Evolutionary conservation across 2,888 invertebrate species (phyloP), one percentile per base, ranked within the genome.

Genomic region (Acleris laterana): DNA sequence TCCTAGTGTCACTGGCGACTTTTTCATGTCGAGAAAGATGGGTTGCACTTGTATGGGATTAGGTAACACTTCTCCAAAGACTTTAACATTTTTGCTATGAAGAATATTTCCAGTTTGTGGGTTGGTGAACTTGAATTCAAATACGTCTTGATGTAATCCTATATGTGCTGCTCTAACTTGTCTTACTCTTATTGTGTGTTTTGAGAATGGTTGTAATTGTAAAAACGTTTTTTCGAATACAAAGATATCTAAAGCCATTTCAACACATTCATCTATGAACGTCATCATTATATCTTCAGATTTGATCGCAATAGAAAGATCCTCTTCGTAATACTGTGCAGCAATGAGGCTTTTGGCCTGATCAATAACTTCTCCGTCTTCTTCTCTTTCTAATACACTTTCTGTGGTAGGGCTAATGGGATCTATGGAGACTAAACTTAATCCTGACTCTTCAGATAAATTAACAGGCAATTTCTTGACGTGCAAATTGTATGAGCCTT

Each of bases 71-170:
- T 90, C 88, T 17, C 84, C 84, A 62, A 81, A 87, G 16, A 92
- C 72, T 73, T 77, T 83, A 0, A 82, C 61, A 7, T 75, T 79
- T 79, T 83, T 88, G 5, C 72, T 82, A 11, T 78, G 69, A 16
- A 82, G 52, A 2, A 80, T 58, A 19, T 74, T 68, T 20, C 82
- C 73, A 9, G 82, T 81, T 38, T 75, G 58, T 16, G 75, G 68
- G 57, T 87, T 80, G 59, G 69, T 75, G 67, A 89, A 82, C 56
- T 82, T 73, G 28, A 90, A 72, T 67, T 87, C 81, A 69, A 86
- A 92, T 63, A 76, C 83, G 62, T 75, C 73, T 58, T 91, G 88
- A 73, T 91, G 88, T 57, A 73, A 79, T n/a, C 91, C 91, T 61
- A 79, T 79, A 52, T 80, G 73, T 70, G 86, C 85, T 20, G 76